Evolutionary conservation across 2,888 invertebrate genomes (phyloP), one percentile per base, ranked within the genome.

Genomic region (Drosophila rubida): DNA sequence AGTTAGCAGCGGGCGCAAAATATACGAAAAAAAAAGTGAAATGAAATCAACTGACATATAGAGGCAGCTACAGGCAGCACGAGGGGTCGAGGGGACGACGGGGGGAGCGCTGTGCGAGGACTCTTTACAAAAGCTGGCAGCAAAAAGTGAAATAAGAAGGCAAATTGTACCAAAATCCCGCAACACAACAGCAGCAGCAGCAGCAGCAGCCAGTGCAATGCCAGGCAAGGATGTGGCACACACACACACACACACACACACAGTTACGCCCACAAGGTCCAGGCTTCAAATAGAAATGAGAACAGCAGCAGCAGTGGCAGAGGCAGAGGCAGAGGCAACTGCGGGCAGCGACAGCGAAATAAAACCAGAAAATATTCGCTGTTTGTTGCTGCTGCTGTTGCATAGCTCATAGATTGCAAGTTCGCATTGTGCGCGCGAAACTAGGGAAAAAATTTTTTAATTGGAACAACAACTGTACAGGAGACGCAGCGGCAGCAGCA

Each of bases 391-490:
- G 54, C 30, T 65, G 69, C 27, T 51, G 76, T 68, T 74, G 75
- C 75, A 74, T 59, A 60, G 73, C 76, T 73, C 80, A 76, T 77
- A 68, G 73, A 80, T 78, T 80, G 80, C 82, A 87, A 82, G 77
- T 73, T 71, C 87, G 88, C 76, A 89, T 84, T 88, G 80, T 89
- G 79, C 73, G 88, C 89, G 89, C 86, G 81, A 88, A 87, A 89
- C 86, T 87, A 86, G 88, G 84, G 86, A 83, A 89, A 87, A 79
- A 76, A 67, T 46, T 83, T 77, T 83, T 88, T 90, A 89, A 89
- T 89, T 90, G 89, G 89, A 89, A 88, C 90, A 89, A 88, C 87
- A 89, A 90, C 88, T 88, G 90, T 89, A 87, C 90, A 83, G 78
- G 51, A 59, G 71, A 54, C 60, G 69, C 59, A 48, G 64, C 68